Evolutionary conservation across 2,797 vertebrate species (phyloP).

Genomic region (Spinus pinus): DNA sequence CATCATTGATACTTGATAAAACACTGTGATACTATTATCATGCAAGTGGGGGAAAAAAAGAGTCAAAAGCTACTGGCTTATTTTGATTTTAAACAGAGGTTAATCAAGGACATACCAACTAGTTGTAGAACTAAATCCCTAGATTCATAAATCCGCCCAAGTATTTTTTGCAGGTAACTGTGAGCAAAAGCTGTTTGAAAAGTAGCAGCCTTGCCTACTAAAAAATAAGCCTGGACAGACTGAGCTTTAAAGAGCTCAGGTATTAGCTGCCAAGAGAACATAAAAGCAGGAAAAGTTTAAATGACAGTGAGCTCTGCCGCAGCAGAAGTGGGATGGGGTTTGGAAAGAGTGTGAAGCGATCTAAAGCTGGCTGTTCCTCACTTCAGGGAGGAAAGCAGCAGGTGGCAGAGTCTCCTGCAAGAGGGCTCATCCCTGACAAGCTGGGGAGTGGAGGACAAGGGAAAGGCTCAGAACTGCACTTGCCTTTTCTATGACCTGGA

Average conservation of each 20-base stretch:
- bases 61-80: neutral
- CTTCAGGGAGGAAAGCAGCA: neutral
- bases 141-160: neutral
- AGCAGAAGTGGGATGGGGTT: neutral
- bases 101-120: neutral
- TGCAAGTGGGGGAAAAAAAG: accelerated
- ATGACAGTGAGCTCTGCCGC: neutral
- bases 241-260: neutral
- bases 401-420: neutral
- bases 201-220: neutral
- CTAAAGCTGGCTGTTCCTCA: neutral
- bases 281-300: neutral
- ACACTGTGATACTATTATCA: neutral
- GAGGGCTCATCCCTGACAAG: neutral
- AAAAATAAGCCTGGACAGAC: neutral
- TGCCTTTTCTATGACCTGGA: neutral
- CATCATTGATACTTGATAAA: neutral
- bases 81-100: neutral
- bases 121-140: neutral
- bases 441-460: neutral
- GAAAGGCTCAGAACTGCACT: neutral
- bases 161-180: neutral
- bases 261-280: neutral
- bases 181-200: neutral
- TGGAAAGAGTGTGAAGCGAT: neutral